phyloP scores from a whole-genome alignment of 2,113 vertebrate genomes.

The Cyphomyrus plagiostoma region DNA sequence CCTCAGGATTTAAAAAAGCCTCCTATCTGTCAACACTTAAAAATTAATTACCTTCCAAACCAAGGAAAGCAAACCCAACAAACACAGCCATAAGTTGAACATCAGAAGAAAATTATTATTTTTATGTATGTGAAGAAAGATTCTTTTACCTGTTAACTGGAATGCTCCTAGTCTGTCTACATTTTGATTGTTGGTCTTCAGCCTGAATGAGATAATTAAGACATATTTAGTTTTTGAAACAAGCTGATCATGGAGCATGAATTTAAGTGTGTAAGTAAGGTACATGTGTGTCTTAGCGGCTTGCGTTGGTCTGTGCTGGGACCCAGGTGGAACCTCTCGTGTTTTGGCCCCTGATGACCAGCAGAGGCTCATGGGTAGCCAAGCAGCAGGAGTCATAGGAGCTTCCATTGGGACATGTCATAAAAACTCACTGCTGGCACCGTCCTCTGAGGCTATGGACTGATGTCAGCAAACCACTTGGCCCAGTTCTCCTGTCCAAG shows the following conservation, averaged over 20 bases:
- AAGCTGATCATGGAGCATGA: neutral
- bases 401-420: neutral
- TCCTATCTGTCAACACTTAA: neutral
- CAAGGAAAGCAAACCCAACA: neutral
- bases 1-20: neutral
- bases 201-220: neutral
- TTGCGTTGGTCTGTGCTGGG: neutral
- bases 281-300: neutral
- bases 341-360: neutral
- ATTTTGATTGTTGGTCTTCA: neutral
- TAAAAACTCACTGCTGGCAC: neutral
- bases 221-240: neutral
- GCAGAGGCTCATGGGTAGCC: neutral
- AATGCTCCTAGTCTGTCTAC: neutral
- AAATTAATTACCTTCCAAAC: neutral
- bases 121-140: neutral
- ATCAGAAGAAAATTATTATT: neutral
- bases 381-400: neutral
- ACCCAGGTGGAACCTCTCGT: neutral
- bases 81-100: neutral
- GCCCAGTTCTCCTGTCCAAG: neutral
- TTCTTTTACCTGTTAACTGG: neutral
- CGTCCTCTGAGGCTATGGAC: neutral
- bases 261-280: neutral
- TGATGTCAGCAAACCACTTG: neutral